Conservation (phyloP, 2,797 vertebrate genomes). For the Balearica regulorum region DNA sequence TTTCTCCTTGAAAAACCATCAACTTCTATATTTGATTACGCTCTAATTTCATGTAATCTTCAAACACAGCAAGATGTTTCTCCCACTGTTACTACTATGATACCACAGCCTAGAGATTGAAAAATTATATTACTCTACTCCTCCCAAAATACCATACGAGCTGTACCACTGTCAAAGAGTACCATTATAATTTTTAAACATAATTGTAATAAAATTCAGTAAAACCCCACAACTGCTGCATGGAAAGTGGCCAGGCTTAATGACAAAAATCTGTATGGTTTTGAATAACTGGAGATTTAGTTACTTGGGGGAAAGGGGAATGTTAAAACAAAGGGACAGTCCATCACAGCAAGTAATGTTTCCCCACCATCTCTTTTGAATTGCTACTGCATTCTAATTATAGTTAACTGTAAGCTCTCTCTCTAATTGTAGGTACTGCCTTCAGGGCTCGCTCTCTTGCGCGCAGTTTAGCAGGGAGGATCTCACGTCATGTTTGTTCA, state of each 20-base stretch:
- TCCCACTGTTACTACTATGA: not conserved
- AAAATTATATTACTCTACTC: not conserved
- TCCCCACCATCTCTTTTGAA: not conserved
- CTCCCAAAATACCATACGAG: not conserved
- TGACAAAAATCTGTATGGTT: not conserved
- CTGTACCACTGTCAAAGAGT: not conserved
- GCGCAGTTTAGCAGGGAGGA: not conserved
- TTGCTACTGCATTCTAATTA: not conserved
- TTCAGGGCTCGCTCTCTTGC: not conserved
- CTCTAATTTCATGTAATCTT: slow-evolving; percentile 26
- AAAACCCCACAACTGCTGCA: not conserved
- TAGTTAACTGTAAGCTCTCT: too few species aligned
- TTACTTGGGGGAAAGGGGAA: not conserved
- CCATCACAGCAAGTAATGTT: not conserved
- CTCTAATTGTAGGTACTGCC: not conserved
- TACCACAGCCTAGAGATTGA: not conserved
- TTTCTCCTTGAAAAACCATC: slow-evolving; percentile 48
- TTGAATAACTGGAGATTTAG: not conserved
- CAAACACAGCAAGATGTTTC: slow-evolving; percentile 8
- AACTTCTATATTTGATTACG: slow-evolving; percentile 29
- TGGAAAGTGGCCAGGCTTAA: not conserved
- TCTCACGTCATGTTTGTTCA: not conserved
- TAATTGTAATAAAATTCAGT: not conserved
- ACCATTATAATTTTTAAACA: not conserved
- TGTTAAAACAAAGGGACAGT: not conserved